Base-by-base conservation (phyloP, 2,113 vertebrate genomes). In the Siniperca knerii region DNA sequence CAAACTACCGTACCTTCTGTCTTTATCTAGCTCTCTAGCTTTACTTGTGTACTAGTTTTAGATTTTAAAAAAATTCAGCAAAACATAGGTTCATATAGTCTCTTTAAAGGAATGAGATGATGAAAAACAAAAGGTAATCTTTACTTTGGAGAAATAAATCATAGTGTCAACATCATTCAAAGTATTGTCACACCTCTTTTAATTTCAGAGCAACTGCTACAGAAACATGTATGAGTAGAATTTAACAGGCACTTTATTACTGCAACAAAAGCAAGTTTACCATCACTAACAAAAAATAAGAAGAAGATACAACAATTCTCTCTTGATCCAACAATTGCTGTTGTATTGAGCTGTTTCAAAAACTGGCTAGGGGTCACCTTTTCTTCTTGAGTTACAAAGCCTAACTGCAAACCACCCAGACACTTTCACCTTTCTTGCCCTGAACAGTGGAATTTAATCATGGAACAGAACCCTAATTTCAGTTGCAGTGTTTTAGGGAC, bases 341-440 rank as follows among this genome's bases (percentile, higher is more conserved):
- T 40, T 37, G 21, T 40, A 61, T 61, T 52, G 44, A 61, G 11
- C 21, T 40, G 20, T 58, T 68, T 68, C 29, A 75, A 13, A 66
- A 29, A 40, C 8, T 23, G 20, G 37, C 61, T 8, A 2, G 68
- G 33, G 78, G 42, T 54, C 58, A 71, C 57, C 21, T 62, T 65
- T 73, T 55, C 23, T 64, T 15, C 46, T 48, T 11, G n/a, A 73
- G 48, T 15, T n/a, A 40, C 52, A 58, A 23, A 55, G n/a, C 62
- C 62, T 40, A 4, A 54, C 44, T 33, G 60, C 60, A 65, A 66
- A 73, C 60, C 69, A 74, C n/a, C 50, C 16, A 55, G 35, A 72
- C 78, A 61, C 42, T 68, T 35, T 78, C 40, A 69, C 65, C 65
- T 65, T 73, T 46, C 57, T 73, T 65, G 52, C 35, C 50, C 21